Evolutionary conservation across 92 coral and sea anemone genomes (phyloP).

Genomic region (Actinernus sp.): DNA sequence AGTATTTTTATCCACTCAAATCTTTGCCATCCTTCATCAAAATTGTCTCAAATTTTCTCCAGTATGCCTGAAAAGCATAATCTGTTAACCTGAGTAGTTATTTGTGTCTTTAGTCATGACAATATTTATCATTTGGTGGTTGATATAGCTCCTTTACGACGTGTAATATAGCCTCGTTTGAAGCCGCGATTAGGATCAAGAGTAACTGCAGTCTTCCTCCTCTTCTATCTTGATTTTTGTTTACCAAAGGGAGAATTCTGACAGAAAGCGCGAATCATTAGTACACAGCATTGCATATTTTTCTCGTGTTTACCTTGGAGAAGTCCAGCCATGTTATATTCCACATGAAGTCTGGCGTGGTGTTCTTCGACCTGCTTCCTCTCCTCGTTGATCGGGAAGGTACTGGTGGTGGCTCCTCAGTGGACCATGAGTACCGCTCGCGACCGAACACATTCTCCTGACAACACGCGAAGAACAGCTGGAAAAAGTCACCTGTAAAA

Average conservation of each 20-base stretch:
- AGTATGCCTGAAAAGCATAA: no score
- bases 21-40: no score
- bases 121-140: no score
- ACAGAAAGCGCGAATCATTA: neutral
- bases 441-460: slow-evolving; percentile 91
- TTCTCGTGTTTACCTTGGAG: slow-evolving; percentile 72
- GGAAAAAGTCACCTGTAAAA: slow-evolving; percentile 88
- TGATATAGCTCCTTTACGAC: neutral
- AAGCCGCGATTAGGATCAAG: no score
- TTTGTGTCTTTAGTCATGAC: no score
- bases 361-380: slow-evolving; percentile 55
- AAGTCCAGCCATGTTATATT: slow-evolving; percentile 97
- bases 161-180: no score
- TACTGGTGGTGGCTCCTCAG: slow-evolving; percentile 26
- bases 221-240: no score
- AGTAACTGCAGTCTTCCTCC: no score
- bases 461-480: slow-evolving; percentile 93
- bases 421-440: slow-evolving; percentile 69
- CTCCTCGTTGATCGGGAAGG: slow-evolving; percentile 45
- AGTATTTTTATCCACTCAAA: no score
- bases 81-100: no score
- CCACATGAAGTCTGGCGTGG: slow-evolving; percentile 95
- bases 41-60: no score
- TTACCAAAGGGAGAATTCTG: neutral
- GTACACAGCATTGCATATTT: no score